These are phyloP conservation scores for Oscheius sp. DNA, from an alignment of 2,888 invertebrate species.

Conservation along the genomic window DNA sequence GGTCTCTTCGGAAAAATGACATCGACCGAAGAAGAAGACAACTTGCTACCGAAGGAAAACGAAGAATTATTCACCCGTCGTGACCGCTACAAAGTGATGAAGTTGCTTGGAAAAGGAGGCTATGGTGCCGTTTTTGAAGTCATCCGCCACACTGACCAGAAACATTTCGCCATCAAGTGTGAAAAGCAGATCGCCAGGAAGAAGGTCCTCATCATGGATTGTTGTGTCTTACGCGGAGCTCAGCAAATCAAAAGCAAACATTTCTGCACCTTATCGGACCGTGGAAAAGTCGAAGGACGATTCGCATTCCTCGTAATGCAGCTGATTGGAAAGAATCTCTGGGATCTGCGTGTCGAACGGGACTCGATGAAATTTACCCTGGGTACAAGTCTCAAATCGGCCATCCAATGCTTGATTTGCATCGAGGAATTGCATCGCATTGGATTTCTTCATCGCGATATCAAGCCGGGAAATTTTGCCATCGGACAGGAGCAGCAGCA, in stretches of 20 bases:
- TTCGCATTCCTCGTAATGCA: slow-evolving; percentile 66
- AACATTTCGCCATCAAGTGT: slow-evolving; percentile 62
- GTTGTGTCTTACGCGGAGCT: slow-evolving; percentile 62
- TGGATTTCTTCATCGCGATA: slow-evolving; percentile 65
- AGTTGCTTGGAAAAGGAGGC: slow-evolving; percentile 63
- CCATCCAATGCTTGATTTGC: slow-evolving; percentile 50
- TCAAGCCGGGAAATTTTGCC: slow-evolving; percentile 64
- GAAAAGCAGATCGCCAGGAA: slow-evolving; percentile 39
- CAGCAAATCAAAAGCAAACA: slow-evolving; percentile 54
- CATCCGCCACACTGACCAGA: slow-evolving; percentile 46
- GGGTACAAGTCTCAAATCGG: slow-evolving; percentile 53
- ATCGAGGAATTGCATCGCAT: slow-evolving; percentile 61
- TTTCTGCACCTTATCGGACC: slow-evolving; percentile 60
- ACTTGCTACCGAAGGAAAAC: slow-evolving; percentile 49
- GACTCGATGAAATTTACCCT: slow-evolving; percentile 45
- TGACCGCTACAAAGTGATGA: slow-evolving; percentile 50
- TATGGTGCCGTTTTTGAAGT: slow-evolving; percentile 65
- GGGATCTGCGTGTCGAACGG: slow-evolving; percentile 62
- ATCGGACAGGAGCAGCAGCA: slow-evolving; percentile 53
- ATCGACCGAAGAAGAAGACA: slow-evolving; percentile 39
- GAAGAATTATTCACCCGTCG: slow-evolving; percentile 49
- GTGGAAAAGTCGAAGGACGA: slow-evolving; percentile 55
- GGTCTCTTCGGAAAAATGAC: too few species aligned
- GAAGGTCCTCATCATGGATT: slow-evolving; percentile 62
- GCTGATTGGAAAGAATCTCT: slow-evolving; percentile 64